Percentiles rank a stretch among this genome's conserved stretches.
Conservation (phyloP, 2,888 invertebrate species). For the Caenorhabditis macrosperma region DNA sequence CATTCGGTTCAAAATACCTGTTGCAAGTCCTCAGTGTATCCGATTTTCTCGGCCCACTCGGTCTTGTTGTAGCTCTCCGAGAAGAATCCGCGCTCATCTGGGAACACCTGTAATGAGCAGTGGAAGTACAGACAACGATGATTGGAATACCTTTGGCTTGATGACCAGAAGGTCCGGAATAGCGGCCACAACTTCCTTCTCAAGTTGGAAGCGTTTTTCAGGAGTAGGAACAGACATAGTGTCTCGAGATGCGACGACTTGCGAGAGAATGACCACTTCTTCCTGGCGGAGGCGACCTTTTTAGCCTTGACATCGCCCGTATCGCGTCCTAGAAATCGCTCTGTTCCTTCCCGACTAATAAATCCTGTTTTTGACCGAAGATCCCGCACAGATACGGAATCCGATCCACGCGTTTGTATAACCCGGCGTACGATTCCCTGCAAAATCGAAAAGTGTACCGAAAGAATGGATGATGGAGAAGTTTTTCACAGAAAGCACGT, state of each 20-base stretch:
- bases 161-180: slow-evolving; percentile 77
- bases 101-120: slow-evolving; percentile 71
- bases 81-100: slow-evolving; percentile 80
- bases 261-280: slow-evolving; percentile 10
- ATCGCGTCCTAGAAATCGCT: slow-evolving; percentile 56
- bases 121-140: neutral
- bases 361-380: slow-evolving; percentile 42
- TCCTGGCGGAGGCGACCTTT: slow-evolving; percentile 29
- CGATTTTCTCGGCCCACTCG: slow-evolving; percentile 76
- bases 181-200: slow-evolving; percentile 71
- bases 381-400: slow-evolving; percentile 38
- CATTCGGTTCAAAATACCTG: slow-evolving; percentile 65
- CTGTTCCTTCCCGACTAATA: slow-evolving; percentile 25
- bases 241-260: neutral
- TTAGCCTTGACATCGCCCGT: slow-evolving; percentile 54
- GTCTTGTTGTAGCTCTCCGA: slow-evolving; percentile 77
- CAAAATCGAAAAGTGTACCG: neutral
- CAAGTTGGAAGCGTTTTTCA: slow-evolving; percentile 72
- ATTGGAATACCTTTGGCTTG: slow-evolving; percentile 72
- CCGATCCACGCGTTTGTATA: neutral
- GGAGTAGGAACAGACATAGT: slow-evolving; percentile 66
- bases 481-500: neutral
- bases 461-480: neutral
- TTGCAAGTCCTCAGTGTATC: slow-evolving; percentile 73
- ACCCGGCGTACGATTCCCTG: neutral